Percentiles rank a stretch among this genome's conserved stretches.
phyloP scores from a whole-genome alignment of 1,140 invertebrate species.

The Berghia stephanieae region DNA sequence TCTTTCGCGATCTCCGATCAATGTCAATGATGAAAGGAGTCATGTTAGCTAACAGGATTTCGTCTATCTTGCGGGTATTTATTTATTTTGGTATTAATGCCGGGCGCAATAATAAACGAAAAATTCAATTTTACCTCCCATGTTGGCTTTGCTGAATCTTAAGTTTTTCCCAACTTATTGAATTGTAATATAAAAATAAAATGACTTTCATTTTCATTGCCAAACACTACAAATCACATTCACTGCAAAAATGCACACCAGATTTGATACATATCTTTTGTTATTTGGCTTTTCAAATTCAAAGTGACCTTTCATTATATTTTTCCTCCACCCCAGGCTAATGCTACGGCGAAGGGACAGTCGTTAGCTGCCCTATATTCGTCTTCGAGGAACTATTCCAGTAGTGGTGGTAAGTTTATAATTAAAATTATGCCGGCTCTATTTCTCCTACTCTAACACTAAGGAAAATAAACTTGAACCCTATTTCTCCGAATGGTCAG shows the following conservation, averaged over 20 bases:
- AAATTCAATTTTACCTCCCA: no score
- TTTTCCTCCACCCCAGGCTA: conserved; percentile 12
- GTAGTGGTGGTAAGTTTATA: conserved; percentile 22
- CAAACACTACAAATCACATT: no score
- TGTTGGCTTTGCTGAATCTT: background rate
- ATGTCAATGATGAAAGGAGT: conserved; percentile 26
- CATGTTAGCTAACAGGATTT: conserved; percentile 16
- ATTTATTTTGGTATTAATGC: conserved; percentile 6
- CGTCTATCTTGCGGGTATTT: conserved; percentile 4
- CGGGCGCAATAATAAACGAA: no score
- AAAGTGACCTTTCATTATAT: no score
- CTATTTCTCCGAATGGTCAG: background rate
- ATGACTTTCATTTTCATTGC: no score
- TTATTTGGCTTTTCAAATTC: no score
- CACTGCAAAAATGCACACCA: no score
- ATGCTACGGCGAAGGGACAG: conserved; percentile 8
- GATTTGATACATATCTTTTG: no score
- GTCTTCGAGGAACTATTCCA: conserved; percentile 36
- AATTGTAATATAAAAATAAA: background rate
- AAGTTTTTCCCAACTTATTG: background rate
- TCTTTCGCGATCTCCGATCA: conserved; percentile 8
- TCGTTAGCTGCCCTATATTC: conserved; percentile 28
- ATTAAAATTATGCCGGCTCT: background rate
- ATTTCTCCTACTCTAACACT: background rate
- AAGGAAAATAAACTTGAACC: background rate